These are phyloP conservation scores for Nemapogon koenigi DNA, from an alignment of 2,888 invertebrate genomes.

Conservation along the genomic window DNA sequence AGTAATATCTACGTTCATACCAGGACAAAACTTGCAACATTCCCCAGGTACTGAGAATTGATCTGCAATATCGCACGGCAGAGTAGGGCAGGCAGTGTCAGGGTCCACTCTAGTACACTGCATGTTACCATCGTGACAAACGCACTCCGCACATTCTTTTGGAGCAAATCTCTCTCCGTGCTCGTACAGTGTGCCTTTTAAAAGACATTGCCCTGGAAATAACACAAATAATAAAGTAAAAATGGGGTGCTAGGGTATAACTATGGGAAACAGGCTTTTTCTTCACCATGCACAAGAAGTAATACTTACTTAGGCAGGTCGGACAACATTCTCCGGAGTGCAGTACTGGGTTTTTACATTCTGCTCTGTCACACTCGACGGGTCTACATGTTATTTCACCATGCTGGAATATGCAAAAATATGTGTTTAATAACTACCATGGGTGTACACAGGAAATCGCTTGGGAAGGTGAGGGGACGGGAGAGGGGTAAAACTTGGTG, in stretches of 20 bases:
- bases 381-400: constrained; percentile 85
- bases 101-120: constrained; percentile 77
- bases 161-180: constrained; percentile 79
- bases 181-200: constrained; percentile 74
- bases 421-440: too few relatives aligned
- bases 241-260: too few relatives aligned
- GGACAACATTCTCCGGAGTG: constrained; percentile 85
- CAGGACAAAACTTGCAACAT: constrained; percentile 91
- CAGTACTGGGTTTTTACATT: constrained; percentile 82
- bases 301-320: constrained; percentile 82
- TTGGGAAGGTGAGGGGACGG: too few relatives aligned
- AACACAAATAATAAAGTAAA: constrained; percentile 10
- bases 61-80: constrained; percentile 77
- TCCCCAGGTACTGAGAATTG: constrained; percentile 84
- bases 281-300: neutral
- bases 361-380: constrained; percentile 77
- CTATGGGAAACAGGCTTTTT: neutral
- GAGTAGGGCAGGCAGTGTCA: constrained; percentile 75
- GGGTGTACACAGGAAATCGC: too few relatives aligned
- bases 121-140: constrained; percentile 84
- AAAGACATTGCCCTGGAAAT: constrained; percentile 72
- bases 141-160: constrained; percentile 81
- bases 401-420: constrained; percentile 73
- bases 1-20: constrained; percentile 38
- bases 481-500: too few relatives aligned